Base-by-base conservation (phyloP, 2,113 vertebrate species). In the Sterna hirundo region DNA sequence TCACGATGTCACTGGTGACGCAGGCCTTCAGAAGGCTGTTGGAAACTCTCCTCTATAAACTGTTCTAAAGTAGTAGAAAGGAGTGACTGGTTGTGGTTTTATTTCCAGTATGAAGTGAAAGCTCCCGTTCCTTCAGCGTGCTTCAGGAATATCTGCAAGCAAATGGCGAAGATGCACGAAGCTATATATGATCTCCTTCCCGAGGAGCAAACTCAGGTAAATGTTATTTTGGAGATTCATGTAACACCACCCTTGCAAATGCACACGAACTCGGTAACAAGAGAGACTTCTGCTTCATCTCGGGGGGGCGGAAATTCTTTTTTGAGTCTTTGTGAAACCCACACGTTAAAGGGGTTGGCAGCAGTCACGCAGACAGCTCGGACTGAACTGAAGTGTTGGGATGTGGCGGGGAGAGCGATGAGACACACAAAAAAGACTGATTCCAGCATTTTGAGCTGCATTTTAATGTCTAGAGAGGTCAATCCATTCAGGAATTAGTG, bases 141-240 rank as follows among this genome's bases (percentile, higher is more conserved):
- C 97, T 99, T 99, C 98, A 99, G 99, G 81, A 99, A 99, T 94
- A 98, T 99, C 97, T 99, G 99, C 88, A 99, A 99, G 95, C 99
- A 99, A 96, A 99, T 99, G 98, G 98, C 98, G 17, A 99, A 99
- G 98, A 99, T 99, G 99, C 99, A 99, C 57, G 99, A 99, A 98
- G 99, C 99, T 96, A 99, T 99, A 95, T 98, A 96, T 40, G 99
- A 99, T 15, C 99, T 99, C 49, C 96, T 99, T 70, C 99, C 99
- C 5, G 99, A 99, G 88, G 99, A 99, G 32, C 99, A 99, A 97
- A 99, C 99, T 32, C 99, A 99, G 98, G 99, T 99, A 86, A 97
- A 91, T 79, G 80, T 16, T 86, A 51, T 86, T 90, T 83, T 27
- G 58, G 80, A 62, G 49, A 27, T 47, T 42, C 36, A 36, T 65